These are phyloP conservation scores for Oreotrochilus melanogaster DNA, from an alignment of 2,113 vertebrate species.

Conservation along the genomic window DNA sequence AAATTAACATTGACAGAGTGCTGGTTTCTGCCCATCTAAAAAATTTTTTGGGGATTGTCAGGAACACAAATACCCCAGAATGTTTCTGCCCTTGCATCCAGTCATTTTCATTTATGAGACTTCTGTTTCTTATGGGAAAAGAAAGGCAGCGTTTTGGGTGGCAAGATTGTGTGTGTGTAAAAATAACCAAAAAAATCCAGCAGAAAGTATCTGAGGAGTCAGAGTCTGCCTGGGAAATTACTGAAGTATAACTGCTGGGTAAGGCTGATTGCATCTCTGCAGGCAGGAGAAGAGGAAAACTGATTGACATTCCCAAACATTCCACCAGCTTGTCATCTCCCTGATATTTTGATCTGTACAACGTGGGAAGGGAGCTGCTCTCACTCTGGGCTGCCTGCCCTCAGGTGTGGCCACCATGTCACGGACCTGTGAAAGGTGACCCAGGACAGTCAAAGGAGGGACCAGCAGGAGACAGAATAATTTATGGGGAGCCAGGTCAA, in stretches of 20 bases:
- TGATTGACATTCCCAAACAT: neutral
- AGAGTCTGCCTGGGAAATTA: neutral
- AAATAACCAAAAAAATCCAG: neutral
- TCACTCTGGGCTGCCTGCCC: neutral
- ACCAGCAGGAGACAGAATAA: slow-evolving; percentile 48
- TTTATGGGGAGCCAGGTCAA: slow-evolving; percentile 42
- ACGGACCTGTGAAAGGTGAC: neutral
- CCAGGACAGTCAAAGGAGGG: neutral
- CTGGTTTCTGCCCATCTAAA: neutral
- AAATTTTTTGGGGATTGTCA: neutral
- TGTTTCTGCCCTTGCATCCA: neutral
- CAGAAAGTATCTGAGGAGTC: neutral
- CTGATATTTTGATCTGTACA: neutral
- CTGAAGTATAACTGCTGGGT: neutral
- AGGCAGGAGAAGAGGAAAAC: neutral
- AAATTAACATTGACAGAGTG: neutral
- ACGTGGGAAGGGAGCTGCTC: neutral
- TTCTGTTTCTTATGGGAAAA: neutral
- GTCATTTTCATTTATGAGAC: neutral
- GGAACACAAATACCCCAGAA: neutral
- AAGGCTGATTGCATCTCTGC: neutral
- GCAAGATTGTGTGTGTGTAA: neutral
- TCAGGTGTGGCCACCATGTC: neutral
- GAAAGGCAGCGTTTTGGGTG: neutral
- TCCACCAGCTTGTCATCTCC: neutral